A percentile compares a stretch with the other conserved stretches of the same genome.
Evolutionary conservation across 2,113 vertebrate species (phyloP).

Genomic region (Charadrius vociferus): DNA sequence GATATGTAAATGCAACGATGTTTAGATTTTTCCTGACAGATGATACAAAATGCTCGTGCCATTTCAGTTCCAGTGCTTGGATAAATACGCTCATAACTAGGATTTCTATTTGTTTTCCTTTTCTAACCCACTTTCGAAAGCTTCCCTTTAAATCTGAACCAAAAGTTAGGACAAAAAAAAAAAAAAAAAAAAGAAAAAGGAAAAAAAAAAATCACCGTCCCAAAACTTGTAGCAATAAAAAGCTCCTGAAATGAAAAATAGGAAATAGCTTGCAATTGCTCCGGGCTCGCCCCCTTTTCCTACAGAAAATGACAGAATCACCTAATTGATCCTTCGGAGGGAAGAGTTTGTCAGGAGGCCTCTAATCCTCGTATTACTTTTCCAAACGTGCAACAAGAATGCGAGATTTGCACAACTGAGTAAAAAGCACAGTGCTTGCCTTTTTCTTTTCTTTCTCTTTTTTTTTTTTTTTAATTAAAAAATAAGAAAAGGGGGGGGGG

Average conservation of each 20-base stretch:
- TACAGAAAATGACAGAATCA: conserved; percentile 34
- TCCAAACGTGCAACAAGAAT: conserved; percentile 49
- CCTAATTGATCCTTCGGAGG: conserved; percentile 32
- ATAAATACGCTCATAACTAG: conserved; percentile 11
- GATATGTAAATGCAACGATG: conserved; percentile 13
- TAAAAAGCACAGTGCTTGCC: background rate
- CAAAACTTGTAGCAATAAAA: background rate
- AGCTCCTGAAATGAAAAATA: background rate
- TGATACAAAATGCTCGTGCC: conserved; percentile 35
- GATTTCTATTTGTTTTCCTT: conserved; percentile 44
- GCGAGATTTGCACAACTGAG: conserved; percentile 30
- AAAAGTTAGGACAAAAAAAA: background rate
- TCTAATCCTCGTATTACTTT: conserved; percentile 51
- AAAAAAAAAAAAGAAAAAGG: background rate
- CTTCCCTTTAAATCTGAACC: conserved; percentile 44
- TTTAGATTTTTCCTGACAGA: conserved; percentile 60
- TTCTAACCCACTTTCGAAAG: conserved; percentile 40
- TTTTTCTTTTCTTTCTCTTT: background rate
- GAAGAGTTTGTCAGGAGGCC: conserved; percentile 61
- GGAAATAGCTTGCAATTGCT: background rate
- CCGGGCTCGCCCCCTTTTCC: background rate
- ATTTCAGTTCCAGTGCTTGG: conserved; percentile 25
- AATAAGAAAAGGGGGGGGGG: background rate
- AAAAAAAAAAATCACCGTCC: background rate
- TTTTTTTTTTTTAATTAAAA: background rate